Evolutionary conservation across 2,797 vertebrate species (phyloP).

Genomic region (Acanthurus tractus): DNA sequence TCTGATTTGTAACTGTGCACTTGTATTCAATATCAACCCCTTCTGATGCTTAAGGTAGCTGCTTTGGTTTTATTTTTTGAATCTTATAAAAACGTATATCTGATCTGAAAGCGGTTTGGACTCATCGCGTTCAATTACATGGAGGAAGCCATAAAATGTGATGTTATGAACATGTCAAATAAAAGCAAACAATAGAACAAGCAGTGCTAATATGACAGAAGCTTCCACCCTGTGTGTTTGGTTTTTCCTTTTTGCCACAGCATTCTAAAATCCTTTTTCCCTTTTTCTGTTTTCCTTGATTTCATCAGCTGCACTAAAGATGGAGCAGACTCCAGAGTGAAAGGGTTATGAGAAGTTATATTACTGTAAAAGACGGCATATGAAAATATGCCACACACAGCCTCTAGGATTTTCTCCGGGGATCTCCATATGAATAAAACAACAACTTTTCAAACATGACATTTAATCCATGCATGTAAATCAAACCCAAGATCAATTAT

Average conservation of each 20-base stretch:
- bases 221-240: conserved; percentile 13
- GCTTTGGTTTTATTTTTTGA: conserved; percentile 19
- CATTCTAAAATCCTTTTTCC: conserved; percentile 39
- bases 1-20: conserved; percentile 54
- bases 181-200: conserved; percentile 48
- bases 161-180: conserved; percentile 39
- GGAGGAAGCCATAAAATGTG: conserved; percentile 29
- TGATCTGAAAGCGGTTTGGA: conserved; percentile 69
- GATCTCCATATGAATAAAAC: conserved; percentile 92
- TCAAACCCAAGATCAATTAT: conserved; percentile 92
- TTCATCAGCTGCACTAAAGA: conserved; percentile 60
- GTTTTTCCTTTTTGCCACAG: conserved; percentile 35
- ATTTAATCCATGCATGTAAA: conserved; percentile 95
- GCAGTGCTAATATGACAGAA: conserved; percentile 44
- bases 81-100: conserved; percentile 56
- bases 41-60: conserved; percentile 34
- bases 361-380: conserved; percentile 81
- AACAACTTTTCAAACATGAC: conserved; percentile 94
- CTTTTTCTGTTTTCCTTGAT: conserved; percentile 48
- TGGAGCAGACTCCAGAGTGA: conserved; percentile 51
- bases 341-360: conserved; percentile 81
- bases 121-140: background rate
- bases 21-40: conserved; percentile 47
- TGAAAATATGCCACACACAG: conserved; percentile 79
- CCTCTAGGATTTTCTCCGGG: conserved; percentile 88